phyloP scores from a whole-genome alignment of 2,113 vertebrate genomes.

The Sigmodon hispidus region DNA sequence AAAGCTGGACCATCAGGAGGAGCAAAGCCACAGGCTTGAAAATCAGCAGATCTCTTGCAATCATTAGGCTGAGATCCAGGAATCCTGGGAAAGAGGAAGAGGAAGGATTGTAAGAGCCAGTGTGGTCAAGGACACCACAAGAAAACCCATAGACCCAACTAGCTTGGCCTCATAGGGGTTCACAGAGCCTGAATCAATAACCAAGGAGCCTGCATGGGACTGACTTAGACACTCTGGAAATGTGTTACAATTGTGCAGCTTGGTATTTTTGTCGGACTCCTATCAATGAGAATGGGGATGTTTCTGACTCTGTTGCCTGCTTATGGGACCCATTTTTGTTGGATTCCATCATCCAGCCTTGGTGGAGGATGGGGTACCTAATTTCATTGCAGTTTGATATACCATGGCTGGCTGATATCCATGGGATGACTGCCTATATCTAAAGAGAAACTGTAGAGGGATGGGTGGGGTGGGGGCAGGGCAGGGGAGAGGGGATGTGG shows the following conservation, averaged over 20 bases:
- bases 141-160: neutral
- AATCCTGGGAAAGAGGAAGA: neutral
- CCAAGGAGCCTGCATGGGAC: neutral
- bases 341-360: no score
- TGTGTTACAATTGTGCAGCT: neutral
- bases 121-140: neutral
- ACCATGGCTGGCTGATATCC: no score
- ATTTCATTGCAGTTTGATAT: no score
- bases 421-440: no score
- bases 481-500: no score
- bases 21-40: neutral
- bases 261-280: no score
- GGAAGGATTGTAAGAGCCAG: neutral
- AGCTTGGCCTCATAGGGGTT: neutral
- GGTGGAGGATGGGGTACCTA: no score
- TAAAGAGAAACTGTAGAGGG: no score
- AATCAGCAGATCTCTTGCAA: neutral
- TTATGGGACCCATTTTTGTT: no score
- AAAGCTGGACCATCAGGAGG: neutral
- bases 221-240: neutral
- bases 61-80: neutral
- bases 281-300: no score
- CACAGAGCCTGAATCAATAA: neutral
- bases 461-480: no score
- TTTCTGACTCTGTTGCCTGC: no score